These are phyloP conservation scores for Macrosoma leucophasiata DNA, from an alignment of 2,888 invertebrate species.

Conservation along the genomic window DNA sequence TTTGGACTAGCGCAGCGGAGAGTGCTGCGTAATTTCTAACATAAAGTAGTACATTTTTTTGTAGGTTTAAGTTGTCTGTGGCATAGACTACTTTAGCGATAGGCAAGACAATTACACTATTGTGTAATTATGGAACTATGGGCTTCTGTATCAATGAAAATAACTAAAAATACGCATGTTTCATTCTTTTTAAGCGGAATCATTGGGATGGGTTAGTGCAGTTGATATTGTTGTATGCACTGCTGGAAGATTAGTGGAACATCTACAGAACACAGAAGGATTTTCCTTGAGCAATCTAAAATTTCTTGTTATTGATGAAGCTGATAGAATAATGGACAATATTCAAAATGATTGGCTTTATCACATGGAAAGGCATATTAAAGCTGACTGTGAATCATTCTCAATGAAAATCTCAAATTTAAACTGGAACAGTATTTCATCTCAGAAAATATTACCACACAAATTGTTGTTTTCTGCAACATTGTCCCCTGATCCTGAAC, in stretches of 20 bases:
- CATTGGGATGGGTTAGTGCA: slow-evolving; percentile 74
- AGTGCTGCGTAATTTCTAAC: no score
- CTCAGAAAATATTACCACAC: slow-evolving; percentile 79
- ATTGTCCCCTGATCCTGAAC: slow-evolving; percentile 96
- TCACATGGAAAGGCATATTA: slow-evolving; percentile 83
- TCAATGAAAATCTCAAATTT: slow-evolving; percentile 65
- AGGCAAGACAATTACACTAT: no score
- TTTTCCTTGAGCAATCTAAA: slow-evolving; percentile 82
- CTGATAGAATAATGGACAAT: slow-evolving; percentile 95
- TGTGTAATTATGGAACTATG: no score
- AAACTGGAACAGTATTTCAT: slow-evolving; percentile 62
- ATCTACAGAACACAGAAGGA: slow-evolving; percentile 88
- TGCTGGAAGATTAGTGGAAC: slow-evolving; percentile 94
- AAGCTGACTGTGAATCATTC: slow-evolving; percentile 67
- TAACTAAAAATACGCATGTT: no score
- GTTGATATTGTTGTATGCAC: slow-evolving; percentile 94
- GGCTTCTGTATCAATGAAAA: no score
- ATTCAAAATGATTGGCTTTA: slow-evolving; percentile 94
- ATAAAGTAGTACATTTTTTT: no score
- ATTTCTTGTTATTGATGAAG: slow-evolving; percentile 96
- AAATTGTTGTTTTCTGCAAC: slow-evolving; percentile 99
- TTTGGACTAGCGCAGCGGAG: no score
- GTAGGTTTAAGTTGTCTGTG: no score
- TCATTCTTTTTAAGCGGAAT: slow-evolving; percentile 69
- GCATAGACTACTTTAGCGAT: no score